Evolutionary conservation across 2,797 vertebrate genomes (phyloP).

Genomic region (Lagocephalus sceleratus): DNA sequence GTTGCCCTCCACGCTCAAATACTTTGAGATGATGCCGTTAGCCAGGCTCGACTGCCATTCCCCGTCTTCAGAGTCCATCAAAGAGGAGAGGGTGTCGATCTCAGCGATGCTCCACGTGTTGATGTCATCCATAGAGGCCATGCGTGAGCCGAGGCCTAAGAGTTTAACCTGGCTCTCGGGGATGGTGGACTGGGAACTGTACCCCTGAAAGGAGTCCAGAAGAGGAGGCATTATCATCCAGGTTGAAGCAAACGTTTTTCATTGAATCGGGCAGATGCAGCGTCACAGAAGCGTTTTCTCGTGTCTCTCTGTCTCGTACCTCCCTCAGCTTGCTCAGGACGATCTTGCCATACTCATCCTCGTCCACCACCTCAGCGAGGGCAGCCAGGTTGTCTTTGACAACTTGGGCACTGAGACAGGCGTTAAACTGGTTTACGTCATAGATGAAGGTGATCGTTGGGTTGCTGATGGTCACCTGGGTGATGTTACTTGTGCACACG

Average conservation of each 20-base stretch:
- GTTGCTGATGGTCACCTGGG: conserved; percentile 51
- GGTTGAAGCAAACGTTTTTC: background rate
- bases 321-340: conserved; percentile 69
- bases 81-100: conserved; percentile 65
- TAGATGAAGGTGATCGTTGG: conserved; percentile 70
- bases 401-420: conserved; percentile 54
- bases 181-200: conserved; percentile 32
- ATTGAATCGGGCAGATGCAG: background rate
- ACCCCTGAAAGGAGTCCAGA: conserved; percentile 52
- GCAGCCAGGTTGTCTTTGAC: conserved; percentile 65
- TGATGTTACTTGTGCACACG: conserved; percentile 59
- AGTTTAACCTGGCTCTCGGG: conserved; percentile 64
- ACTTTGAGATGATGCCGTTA: conserved; percentile 65
- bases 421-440: conserved; percentile 59
- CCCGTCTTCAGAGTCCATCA: conserved; percentile 65
- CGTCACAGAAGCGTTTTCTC: background rate
- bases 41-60: conserved; percentile 58
- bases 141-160: conserved; percentile 60
- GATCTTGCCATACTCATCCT: conserved; percentile 46
- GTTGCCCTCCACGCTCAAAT: conserved; percentile 59
- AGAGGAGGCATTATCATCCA: no score
- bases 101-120: conserved; percentile 64
- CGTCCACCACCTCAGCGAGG: conserved; percentile 52
- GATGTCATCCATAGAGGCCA: conserved; percentile 57
- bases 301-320: conserved; percentile 42